Percentiles rank a stretch among this genome's conserved stretches.
Evolutionary conservation across 2,113 vertebrate species (phyloP).

Genomic region (Pantherophis guttatus): DNA sequence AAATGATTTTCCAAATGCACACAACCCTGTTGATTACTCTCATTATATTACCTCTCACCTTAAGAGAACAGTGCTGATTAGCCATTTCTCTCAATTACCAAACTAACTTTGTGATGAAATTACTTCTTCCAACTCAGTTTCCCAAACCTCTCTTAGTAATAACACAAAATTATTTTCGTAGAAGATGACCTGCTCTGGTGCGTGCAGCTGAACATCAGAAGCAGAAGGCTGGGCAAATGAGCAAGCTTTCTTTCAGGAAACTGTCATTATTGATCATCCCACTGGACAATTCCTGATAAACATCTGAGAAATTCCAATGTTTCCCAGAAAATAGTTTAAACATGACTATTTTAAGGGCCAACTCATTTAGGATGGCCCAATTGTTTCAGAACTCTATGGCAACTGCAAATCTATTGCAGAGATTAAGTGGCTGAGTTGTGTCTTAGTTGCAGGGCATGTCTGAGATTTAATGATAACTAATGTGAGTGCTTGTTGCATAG

Average conservation of each 20-base stretch:
- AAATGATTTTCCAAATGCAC: not conserved
- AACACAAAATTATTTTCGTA: not conserved
- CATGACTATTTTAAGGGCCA: not conserved
- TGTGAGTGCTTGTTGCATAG: not conserved
- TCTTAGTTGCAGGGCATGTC: not conserved
- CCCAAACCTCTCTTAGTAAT: not conserved
- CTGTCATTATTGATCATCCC: not conserved
- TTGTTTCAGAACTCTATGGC: not conserved
- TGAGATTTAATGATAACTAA: not conserved
- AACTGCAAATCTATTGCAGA: not conserved
- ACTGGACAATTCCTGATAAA: not conserved
- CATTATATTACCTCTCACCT: not conserved
- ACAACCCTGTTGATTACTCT: not conserved
- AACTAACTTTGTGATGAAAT: not conserved
- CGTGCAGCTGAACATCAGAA: not conserved
- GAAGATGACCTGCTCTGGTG: not conserved
- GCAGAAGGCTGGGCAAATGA: not conserved
- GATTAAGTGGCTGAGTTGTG: not conserved
- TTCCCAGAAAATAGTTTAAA: not conserved
- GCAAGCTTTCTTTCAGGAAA: not conserved
- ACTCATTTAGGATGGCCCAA: not conserved
- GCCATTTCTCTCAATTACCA: not conserved
- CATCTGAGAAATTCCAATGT: not conserved
- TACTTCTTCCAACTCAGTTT: not conserved
- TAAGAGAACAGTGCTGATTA: not conserved